Evolutionary conservation across 1,140 invertebrate genomes (phyloP).

Genomic region (Ceratosolen solmsi): DNA sequence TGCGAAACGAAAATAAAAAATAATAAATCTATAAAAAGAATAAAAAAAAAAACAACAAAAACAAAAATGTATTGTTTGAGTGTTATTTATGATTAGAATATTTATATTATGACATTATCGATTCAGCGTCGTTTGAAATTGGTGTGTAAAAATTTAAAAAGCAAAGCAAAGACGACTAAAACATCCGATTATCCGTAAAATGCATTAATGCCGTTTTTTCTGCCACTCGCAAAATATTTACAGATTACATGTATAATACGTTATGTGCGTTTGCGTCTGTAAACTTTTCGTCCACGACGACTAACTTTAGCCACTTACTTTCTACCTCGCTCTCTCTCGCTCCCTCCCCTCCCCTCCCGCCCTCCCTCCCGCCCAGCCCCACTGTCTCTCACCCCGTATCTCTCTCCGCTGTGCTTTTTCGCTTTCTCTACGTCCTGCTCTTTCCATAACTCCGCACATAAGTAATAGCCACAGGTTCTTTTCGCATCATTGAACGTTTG

Average conservation of each 20-base stretch:
- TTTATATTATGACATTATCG: slow-evolving; percentile 44
- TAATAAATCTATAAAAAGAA: no score
- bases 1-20: slow-evolving; percentile 50
- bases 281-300: slow-evolving; percentile 29
- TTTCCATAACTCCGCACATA: background rate
- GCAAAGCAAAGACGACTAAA: slow-evolving; percentile 25
- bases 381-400: background rate
- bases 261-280: background rate
- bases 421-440: background rate
- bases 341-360: background rate
- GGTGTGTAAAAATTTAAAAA: slow-evolving; percentile 33
- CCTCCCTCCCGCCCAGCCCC: background rate
- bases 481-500: background rate
- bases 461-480: background rate
- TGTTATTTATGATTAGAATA: slow-evolving; percentile 50
- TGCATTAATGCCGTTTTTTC: slow-evolving; percentile 26
- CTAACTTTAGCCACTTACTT: slow-evolving; percentile 8
- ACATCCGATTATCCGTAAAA: slow-evolving; percentile 18
- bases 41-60: no score
- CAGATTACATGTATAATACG: background rate
- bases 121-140: slow-evolving; percentile 44
- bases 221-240: slow-evolving; percentile 29
- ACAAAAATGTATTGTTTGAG: slow-evolving; percentile 47
- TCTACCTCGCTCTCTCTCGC: background rate
- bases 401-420: background rate